Evolutionary conservation across 2,797 vertebrate genomes (phyloP).

Genomic region (Synaphobranchus kaupii): DNA sequence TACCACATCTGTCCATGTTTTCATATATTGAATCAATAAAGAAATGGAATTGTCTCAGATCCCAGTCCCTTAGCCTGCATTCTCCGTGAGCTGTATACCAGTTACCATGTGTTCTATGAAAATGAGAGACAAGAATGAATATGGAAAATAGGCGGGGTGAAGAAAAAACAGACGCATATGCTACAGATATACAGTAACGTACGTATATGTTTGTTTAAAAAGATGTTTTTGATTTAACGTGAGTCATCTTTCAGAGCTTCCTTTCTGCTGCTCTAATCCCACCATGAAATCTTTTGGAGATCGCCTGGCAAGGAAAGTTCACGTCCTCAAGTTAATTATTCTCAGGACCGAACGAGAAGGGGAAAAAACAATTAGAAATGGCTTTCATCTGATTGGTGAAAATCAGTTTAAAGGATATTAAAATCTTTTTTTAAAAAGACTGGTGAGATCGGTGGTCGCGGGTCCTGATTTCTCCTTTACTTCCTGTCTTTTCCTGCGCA

Average conservation of each 20-base stretch:
- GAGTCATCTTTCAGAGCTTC: not conserved
- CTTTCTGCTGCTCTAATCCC: not conserved
- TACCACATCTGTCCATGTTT: not conserved
- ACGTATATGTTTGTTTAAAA: not conserved
- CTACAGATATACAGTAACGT: constrained; percentile 11
- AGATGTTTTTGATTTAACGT: not conserved
- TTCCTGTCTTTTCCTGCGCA: constrained; percentile 36
- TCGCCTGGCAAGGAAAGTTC: constrained; percentile 24
- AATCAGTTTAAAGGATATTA: constrained; percentile 36
- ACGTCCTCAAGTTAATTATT: constrained; percentile 28
- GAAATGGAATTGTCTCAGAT: constrained; percentile 2
- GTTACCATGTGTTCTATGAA: not conserved
- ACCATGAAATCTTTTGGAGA: not conserved
- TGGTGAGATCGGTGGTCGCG: not conserved
- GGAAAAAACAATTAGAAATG: constrained; percentile 29
- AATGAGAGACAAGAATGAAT: not conserved
- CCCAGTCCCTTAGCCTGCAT: not conserved
- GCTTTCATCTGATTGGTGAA: constrained; percentile 36
- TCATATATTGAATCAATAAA: constrained; percentile 23
- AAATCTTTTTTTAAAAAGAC: constrained; percentile 29
- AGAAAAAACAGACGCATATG: constrained; percentile 17
- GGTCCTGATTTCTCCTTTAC: constrained; percentile 42
- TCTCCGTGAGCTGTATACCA: not conserved
- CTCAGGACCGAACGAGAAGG: not conserved
- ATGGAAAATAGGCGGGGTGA: not conserved